Percentiles rank a stretch among this genome's conserved stretches.
phyloP scores from a whole-genome alignment of 2,113 vertebrate species.

The Zosterops borbonicus region DNA sequence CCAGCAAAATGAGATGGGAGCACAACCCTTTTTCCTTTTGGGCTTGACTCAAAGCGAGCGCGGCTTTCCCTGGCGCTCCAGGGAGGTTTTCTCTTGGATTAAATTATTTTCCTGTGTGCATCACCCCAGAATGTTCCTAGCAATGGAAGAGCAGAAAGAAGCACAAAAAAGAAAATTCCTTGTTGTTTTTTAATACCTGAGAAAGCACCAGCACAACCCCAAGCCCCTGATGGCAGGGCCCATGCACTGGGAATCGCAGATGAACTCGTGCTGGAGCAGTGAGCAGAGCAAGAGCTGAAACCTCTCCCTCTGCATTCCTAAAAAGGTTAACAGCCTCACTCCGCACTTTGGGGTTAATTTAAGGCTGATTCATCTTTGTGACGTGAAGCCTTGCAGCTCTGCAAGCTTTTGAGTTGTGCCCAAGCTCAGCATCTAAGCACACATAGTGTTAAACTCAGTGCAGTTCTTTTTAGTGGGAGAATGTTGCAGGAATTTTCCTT shows the following conservation, averaged over 20 bases:
- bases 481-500: not conserved
- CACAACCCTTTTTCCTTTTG: too few species aligned
- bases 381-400: not conserved
- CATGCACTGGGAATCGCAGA: rapidly evolving
- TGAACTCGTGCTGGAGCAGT: not conserved
- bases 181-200: not conserved
- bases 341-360: not conserved
- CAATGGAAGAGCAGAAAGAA: not conserved
- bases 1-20: not conserved
- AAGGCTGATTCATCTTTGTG: not conserved
- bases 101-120: not conserved
- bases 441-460: not conserved
- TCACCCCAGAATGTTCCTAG: not conserved
- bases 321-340: not conserved
- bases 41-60: not conserved
- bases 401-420: not conserved
- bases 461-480: not conserved
- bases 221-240: not conserved
- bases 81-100: not conserved
- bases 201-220: not conserved
- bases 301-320: not conserved
- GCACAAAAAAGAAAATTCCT: not conserved
- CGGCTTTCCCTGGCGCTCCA: not conserved
- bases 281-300: not conserved
- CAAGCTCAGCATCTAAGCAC: not conserved